Conservation (phyloP, 2,888 invertebrate species). For the Meiosimyza decipiens region DNA sequence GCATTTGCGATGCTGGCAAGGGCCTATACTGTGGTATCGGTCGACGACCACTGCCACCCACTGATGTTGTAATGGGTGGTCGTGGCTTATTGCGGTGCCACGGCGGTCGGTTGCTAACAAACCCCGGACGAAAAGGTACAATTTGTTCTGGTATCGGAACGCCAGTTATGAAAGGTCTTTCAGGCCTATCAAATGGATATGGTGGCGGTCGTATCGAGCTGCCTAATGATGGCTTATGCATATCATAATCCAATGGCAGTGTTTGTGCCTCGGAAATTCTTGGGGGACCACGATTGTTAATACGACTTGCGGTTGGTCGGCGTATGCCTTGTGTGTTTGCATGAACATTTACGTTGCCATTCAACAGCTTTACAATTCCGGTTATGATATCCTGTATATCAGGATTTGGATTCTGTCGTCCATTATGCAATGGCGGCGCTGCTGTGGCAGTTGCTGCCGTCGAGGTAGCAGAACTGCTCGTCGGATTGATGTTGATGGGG, state of each 20-base stretch:
- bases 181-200: constrained; percentile 80
- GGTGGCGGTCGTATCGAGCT: constrained; percentile 65
- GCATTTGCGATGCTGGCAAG: constrained; percentile 67
- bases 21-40: constrained; percentile 76
- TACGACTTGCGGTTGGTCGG: constrained; percentile 79
- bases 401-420: constrained; percentile 73
- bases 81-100: constrained; percentile 76
- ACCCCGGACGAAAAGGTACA: constrained; percentile 75
- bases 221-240: constrained; percentile 57
- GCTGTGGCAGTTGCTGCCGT: constrained; percentile 60
- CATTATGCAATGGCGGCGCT: constrained; percentile 52
- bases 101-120: constrained; percentile 72
- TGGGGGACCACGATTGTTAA: constrained; percentile 91
- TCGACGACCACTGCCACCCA: constrained; percentile 66
- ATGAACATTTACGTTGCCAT: constrained; percentile 88
- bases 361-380: constrained; percentile 87
- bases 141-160: constrained; percentile 81
- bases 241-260: constrained; percentile 70
- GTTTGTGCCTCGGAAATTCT: constrained; percentile 82
- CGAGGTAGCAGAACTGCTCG: constrained; percentile 61
- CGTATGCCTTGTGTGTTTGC: constrained; percentile 77
- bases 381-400: constrained; percentile 93
- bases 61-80: constrained; percentile 61
- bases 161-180: constrained; percentile 74
- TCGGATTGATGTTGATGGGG: constrained; percentile 53